A percentile compares a stretch with the other conserved stretches of the same genome.
Conservation (phyloP, 2,113 vertebrate genomes). For the Muntiacus reevesi region DNA sequence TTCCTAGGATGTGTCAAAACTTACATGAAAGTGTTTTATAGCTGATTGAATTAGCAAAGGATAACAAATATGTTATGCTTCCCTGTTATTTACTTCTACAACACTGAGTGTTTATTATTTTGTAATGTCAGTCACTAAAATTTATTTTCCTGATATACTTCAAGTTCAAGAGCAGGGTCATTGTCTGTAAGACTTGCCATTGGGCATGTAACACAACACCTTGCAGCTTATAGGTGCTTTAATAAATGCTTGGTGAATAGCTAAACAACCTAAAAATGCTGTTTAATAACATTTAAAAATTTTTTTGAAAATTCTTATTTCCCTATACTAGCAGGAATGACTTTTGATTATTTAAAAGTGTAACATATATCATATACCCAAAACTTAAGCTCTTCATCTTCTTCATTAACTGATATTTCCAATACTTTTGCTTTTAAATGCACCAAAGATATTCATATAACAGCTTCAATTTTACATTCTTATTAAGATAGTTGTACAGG, state of each 20-base stretch:
- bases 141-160: not conserved
- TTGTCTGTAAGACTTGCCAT: not conserved
- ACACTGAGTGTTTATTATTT: not conserved
- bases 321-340: not conserved
- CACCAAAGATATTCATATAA: not conserved
- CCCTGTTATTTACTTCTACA: not conserved
- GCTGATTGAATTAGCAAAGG: not conserved
- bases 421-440: not conserved
- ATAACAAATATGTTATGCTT: not conserved
- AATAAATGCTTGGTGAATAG: not conserved
- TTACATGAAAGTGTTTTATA: not conserved
- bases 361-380: not conserved
- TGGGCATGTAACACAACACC: not conserved
- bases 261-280: not conserved
- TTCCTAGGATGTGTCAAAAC: not conserved
- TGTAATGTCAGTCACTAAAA: not conserved
- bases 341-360: not conserved
- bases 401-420: not conserved
- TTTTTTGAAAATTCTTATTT: not conserved
- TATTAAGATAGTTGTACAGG: not conserved
- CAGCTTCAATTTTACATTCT: not conserved
- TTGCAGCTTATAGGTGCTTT: not conserved
- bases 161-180: not conserved
- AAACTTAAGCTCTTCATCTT: not conserved
- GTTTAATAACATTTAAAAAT: not conserved